phyloP scores from a whole-genome alignment of 2,797 vertebrate genomes.

The Arrhamphus sclerolepis region DNA sequence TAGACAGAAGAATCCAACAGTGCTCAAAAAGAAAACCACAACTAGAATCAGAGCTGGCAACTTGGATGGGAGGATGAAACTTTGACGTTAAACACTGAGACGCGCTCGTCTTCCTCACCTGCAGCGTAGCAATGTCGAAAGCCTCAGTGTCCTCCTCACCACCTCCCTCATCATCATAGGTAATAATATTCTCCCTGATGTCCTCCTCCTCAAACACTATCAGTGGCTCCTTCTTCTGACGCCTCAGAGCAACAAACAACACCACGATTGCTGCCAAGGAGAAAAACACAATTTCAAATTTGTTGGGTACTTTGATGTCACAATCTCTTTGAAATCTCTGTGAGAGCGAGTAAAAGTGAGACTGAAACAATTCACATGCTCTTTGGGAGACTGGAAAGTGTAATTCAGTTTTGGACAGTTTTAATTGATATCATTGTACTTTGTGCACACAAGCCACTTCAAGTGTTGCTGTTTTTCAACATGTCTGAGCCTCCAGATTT shows the following conservation, averaged over 20 bases:
- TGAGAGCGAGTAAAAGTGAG: constrained; percentile 16
- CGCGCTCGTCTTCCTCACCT: constrained; percentile 48
- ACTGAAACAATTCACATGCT: constrained; percentile 33
- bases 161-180: constrained; percentile 96
- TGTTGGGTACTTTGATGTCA: background rate
- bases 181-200: constrained; percentile 97
- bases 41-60: no score
- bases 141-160: constrained; percentile 98
- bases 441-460: constrained; percentile 23
- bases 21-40: no score
- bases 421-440: constrained; percentile 43
- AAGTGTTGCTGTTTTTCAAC: constrained; percentile 30
- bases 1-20: background rate
- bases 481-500: constrained; percentile 18
- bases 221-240: constrained; percentile 95
- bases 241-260: constrained; percentile 92
- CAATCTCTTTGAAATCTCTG: background rate
- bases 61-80: background rate
- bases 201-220: constrained; percentile 98
- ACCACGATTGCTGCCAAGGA: constrained; percentile 78
- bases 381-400: constrained; percentile 6
- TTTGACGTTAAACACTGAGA: no score
- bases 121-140: constrained; percentile 95
- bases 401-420: constrained; percentile 26
- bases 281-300: constrained; percentile 13